Conservation (phyloP, 2,888 invertebrate genomes). For the Cerastis rubricosa region DNA sequence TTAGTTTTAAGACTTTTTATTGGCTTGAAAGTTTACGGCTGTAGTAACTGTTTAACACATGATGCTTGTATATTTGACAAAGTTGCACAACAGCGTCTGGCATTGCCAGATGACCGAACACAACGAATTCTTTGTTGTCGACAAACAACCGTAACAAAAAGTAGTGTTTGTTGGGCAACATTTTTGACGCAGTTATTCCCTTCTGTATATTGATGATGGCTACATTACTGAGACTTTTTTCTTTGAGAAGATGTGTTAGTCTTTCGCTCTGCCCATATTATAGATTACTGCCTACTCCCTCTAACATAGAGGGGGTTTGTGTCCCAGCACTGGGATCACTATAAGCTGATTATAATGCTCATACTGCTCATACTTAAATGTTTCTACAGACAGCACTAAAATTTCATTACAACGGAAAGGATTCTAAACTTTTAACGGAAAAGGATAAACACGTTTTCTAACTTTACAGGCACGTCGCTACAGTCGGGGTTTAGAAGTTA, state of each 20-base stretch:
- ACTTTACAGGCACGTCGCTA: constrained; percentile 39
- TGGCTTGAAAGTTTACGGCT: background rate
- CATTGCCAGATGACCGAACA: constrained; percentile 24
- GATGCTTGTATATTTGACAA: constrained; percentile 1
- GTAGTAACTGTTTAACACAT: background rate
- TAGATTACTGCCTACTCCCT: background rate
- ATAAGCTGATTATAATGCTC: background rate
- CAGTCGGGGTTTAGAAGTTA: constrained; percentile 30
- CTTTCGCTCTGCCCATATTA: background rate
- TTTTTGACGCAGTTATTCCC: background rate
- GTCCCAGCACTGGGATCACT: background rate
- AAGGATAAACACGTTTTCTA: constrained; percentile 39
- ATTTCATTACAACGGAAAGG: constrained; percentile 14
- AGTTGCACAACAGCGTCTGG: constrained; percentile 19
- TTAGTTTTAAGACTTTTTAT: background rate
- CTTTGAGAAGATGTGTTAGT: background rate
- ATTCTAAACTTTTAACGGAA: constrained; percentile 37
- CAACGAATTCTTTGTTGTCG: constrained; percentile 12
- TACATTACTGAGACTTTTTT: background rate
- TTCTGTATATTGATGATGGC: background rate
- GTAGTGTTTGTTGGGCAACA: background rate
- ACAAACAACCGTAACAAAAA: background rate
- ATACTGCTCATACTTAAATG: background rate
- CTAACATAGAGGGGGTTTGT: no score
- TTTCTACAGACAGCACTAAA: constrained; percentile 2